Evolutionary conservation across 1,140 invertebrate genomes (phyloP), one percentile per base, ranked within the genome.

Genomic region (Caenorhabditis briggsae): DNA sequence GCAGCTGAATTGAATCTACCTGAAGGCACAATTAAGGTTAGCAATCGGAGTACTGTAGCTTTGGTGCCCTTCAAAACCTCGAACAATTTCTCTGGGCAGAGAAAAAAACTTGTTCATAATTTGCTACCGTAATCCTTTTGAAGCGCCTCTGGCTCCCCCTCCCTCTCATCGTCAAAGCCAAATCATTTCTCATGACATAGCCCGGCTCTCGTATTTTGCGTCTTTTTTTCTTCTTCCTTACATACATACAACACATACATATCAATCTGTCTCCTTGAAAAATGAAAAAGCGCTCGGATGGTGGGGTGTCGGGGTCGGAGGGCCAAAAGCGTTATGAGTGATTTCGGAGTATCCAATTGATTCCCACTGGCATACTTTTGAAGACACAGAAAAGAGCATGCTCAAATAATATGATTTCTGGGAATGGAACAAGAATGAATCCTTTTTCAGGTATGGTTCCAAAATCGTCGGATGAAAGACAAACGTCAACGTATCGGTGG

Each of bases 11-110:
- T 99, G 18, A 95, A 96, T 89, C 94, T 99, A 0, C 97, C 97
- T 0, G 98, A 99, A 93, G 96, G 96, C 14, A 99, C 98, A 0
- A 99, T 99, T 86, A 99, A 99, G 95, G 97, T 98, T 2, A 65
- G 61, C 25, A 33, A 12, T 33, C 50, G 1, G 50, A 50, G 1
- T 11, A 50, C 50, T 53, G 12, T 8, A 16, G 16, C 2, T 53
- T 11, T 53, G 2, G 9, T 53, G n/a, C n/a, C n/a, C 50, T 53
- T 5, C 2, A 33, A 33, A 33, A 33, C 50, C 11, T 16, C 11
- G 50, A 11, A 53, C 11, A 14, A 53, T 53, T 43, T 7, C 64
- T 20, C 9, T 33, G 33, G 12, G 83, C 2, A 87, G 9, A 56
- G 53, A 16, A 33, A 64, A n/a, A n/a, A 23, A 84, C 25, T 46